Percentiles rank a stretch among this genome's conserved stretches.
phyloP scores from a whole-genome alignment of 2,888 invertebrate genomes.

The Caenorhabditis uteleia region DNA sequence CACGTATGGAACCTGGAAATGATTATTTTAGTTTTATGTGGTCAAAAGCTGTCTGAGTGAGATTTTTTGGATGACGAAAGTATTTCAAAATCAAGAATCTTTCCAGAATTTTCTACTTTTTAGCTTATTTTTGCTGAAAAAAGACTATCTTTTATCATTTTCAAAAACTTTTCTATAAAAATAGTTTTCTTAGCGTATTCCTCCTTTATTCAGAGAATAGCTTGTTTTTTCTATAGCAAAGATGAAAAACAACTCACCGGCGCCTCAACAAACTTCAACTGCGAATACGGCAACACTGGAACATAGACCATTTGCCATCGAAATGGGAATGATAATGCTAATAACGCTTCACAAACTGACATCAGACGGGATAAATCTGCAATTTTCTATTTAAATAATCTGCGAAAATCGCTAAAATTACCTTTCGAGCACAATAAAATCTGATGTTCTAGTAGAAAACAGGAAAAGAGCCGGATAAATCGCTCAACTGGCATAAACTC shows the following conservation, averaged over 20 bases:
- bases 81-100: no score
- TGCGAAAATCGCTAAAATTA: no score
- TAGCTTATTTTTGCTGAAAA: no score
- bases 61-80: no score
- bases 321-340: constrained; percentile 88
- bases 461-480: constrained; percentile 89
- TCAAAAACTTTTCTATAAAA: no score
- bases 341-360: constrained; percentile 93
- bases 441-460: constrained; percentile 94
- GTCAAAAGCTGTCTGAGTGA: no score
- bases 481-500: constrained; percentile 85
- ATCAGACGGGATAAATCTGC: constrained; percentile 94
- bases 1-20: constrained; percentile 83
- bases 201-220: no score
- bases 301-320: constrained; percentile 99
- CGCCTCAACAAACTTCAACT: constrained; percentile 90
- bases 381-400: no score
- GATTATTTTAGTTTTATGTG: not conserved
- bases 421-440: constrained; percentile 89
- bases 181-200: no score
- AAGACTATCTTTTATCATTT: no score
- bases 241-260: constrained; percentile 73
- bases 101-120: no score
- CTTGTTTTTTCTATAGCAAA: no score
- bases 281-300: constrained; percentile 87